phyloP scores from a whole-genome alignment of 1,140 invertebrate species.

The Argopecten irradians region DNA sequence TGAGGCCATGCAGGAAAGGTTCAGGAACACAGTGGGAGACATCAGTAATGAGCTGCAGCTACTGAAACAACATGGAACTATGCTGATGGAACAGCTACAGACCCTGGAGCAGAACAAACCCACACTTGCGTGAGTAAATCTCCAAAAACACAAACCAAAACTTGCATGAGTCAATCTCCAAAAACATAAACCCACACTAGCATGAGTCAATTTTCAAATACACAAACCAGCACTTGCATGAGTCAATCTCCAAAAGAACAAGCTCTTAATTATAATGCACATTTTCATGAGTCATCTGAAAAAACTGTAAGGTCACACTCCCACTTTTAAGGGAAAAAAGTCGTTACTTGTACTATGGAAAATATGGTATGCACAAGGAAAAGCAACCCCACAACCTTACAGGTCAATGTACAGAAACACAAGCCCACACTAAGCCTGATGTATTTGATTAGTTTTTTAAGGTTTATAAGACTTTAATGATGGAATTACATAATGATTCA shows the following conservation, averaged over 20 bases:
- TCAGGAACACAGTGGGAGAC: conserved; percentile 68
- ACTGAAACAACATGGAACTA: conserved; percentile 70
- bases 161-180: neutral
- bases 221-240: neutral
- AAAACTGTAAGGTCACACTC: too few species aligned
- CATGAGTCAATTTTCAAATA: neutral
- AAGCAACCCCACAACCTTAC: too few species aligned
- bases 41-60: conserved; percentile 70
- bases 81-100: conserved; percentile 73
- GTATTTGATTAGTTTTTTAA: too few species aligned
- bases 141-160: conserved; percentile 13
- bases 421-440: too few species aligned
- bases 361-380: too few species aligned
- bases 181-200: neutral
- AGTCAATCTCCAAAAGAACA: neutral
- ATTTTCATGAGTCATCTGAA: too few species aligned
- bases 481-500: too few species aligned
- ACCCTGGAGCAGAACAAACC: conserved; percentile 70
- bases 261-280: neutral
- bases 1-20: conserved; percentile 69
- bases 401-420: too few species aligned
- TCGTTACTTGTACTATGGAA: too few species aligned
- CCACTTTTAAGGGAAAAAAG: too few species aligned
- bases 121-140: conserved; percentile 54
- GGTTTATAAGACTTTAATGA: too few species aligned